Percentiles rank a stretch among this genome's conserved stretches.
phyloP scores from a whole-genome alignment of 2,113 vertebrate genomes.

The Tragelaphus scriptus region DNA sequence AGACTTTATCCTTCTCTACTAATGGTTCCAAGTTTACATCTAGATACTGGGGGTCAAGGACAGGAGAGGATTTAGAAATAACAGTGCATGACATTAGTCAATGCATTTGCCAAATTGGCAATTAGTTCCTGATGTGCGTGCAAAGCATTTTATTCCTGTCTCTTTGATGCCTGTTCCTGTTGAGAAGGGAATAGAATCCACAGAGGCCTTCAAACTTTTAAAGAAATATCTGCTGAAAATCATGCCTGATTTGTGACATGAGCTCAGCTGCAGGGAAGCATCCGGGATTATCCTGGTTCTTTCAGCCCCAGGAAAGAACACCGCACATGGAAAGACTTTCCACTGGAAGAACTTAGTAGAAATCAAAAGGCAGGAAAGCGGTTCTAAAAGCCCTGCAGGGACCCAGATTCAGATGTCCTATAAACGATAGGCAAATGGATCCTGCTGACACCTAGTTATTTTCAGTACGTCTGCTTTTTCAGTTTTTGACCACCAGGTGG shows the following conservation, averaged over 20 bases:
- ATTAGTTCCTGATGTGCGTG: constrained; percentile 50
- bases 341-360: constrained; percentile 37
- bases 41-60: constrained; percentile 83
- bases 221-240: constrained; percentile 62
- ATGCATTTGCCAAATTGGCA: constrained; percentile 77
- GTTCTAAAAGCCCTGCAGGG: not conserved
- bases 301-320: not conserved
- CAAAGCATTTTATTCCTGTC: constrained; percentile 68
- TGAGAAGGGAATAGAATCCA: constrained; percentile 21
- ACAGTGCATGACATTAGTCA: constrained; percentile 77
- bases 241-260: constrained; percentile 49
- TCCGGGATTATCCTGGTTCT: constrained; percentile 33
- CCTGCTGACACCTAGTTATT: not conserved
- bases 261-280: constrained; percentile 52
- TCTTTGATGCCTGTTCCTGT: constrained; percentile 64
- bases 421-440: not conserved
- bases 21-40: constrained; percentile 84
- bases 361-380: constrained; percentile 50
- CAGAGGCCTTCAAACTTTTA: constrained; percentile 45
- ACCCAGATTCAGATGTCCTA: not conserved
- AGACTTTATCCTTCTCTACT: constrained; percentile 80
- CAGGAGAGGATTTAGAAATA: constrained; percentile 84
- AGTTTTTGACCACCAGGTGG: constrained; percentile 79
- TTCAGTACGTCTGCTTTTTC: constrained; percentile 52
- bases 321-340: constrained; percentile 9